phyloP scores from a whole-genome alignment of 2,888 invertebrate genomes.

The Cantharis nigra region DNA sequence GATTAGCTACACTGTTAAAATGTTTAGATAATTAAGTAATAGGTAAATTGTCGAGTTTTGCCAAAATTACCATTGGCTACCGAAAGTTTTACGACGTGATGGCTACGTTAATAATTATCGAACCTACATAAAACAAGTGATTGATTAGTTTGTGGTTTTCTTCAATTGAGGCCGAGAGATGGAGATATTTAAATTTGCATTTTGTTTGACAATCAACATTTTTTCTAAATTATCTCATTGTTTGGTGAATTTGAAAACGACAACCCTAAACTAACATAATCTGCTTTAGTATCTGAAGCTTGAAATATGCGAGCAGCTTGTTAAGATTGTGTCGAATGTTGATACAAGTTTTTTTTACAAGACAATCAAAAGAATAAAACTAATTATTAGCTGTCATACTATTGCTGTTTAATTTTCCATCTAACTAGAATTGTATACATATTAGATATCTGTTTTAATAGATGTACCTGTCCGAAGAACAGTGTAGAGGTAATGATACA shows the following conservation, averaged over 20 bases:
- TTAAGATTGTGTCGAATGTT: slow-evolving; percentile 22
- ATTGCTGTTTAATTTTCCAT: slow-evolving; percentile 24
- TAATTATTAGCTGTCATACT: slow-evolving; percentile 27
- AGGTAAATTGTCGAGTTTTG: neutral
- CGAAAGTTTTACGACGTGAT: neutral
- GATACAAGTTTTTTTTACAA: slow-evolving; percentile 17
- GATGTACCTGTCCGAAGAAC: slow-evolving; percentile 48
- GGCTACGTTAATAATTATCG: neutral
- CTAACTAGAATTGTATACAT: slow-evolving; percentile 17
- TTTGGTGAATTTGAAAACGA: neutral
- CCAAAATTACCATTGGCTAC: neutral
- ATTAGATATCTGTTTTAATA: slow-evolving; percentile 47
- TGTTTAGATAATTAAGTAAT: slow-evolving; percentile 18
- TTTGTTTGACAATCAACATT: neutral
- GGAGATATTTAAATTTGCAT: neutral
- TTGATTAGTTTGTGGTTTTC: neutral
- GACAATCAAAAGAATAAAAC: slow-evolving; percentile 23
- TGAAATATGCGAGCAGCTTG: slow-evolving; percentile 21
- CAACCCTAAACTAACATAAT: neutral
- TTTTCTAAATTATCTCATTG: neutral
- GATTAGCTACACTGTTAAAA: slow-evolving; percentile 32
- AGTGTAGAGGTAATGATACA: slow-evolving; percentile 40
- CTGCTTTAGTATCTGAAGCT: neutral
- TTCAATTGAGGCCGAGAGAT: neutral
- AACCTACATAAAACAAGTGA: neutral